Percentiles rank a stretch among this genome's conserved stretches.
These are phyloP conservation scores for Toxotes jaculatrix DNA, from an alignment of 2,113 vertebrate species.

Conservation along the genomic window DNA sequence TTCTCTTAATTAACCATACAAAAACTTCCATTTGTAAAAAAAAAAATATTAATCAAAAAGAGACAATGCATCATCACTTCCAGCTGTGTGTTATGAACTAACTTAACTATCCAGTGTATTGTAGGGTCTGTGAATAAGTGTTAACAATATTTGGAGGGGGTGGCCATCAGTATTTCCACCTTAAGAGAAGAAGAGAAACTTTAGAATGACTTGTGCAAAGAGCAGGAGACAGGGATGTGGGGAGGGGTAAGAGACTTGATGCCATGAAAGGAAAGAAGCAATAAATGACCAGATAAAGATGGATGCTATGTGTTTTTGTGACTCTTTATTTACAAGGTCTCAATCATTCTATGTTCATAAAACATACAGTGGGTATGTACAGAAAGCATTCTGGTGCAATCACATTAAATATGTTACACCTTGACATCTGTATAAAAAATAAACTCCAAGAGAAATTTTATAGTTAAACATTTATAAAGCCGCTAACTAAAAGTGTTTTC, in stretches of 20 bases:
- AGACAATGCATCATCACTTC: slow-evolving; percentile 64
- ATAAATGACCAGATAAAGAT: slow-evolving; percentile 76
- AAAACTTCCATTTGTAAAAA: slow-evolving; percentile 73
- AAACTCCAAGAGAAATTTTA: background rate
- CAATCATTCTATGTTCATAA: slow-evolving; percentile 1
- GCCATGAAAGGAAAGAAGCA: slow-evolving; percentile 69
- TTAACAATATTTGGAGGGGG: slow-evolving; percentile 60
- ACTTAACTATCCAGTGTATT: slow-evolving; percentile 77
- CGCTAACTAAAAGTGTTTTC: background rate
- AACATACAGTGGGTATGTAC: background rate
- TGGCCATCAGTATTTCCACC: slow-evolving; percentile 63
- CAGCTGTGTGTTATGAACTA: slow-evolving; percentile 73
- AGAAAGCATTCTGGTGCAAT: background rate
- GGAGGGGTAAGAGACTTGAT: slow-evolving; percentile 54
- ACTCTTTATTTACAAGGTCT: slow-evolving; percentile 62
- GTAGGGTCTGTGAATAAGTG: slow-evolving; percentile 78
- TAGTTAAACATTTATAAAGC: slow-evolving; percentile 14
- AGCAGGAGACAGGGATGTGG: slow-evolving; percentile 45
- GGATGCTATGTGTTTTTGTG: slow-evolving; percentile 39
- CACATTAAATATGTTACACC: background rate
- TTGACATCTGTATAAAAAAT: slow-evolving; percentile 35
- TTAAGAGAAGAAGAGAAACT: slow-evolving; percentile 43
- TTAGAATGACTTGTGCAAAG: slow-evolving; percentile 47
- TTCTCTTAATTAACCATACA: slow-evolving; percentile 59
- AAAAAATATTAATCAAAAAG: slow-evolving; percentile 35